phyloP scores from a whole-genome alignment of 2,888 invertebrate genomes.

The Troides helena region DNA sequence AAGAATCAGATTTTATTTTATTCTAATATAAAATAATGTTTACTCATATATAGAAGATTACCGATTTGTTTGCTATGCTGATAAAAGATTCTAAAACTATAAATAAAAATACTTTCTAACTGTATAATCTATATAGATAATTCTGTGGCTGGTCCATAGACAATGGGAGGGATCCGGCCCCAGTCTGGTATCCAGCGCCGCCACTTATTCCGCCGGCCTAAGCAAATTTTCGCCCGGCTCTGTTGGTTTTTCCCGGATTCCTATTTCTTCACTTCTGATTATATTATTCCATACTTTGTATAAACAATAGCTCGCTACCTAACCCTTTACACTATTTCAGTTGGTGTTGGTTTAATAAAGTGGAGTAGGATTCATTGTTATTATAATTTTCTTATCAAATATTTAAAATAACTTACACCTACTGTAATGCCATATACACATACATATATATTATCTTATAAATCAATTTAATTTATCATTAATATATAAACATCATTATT shows the following conservation, averaged over 20 bases:
- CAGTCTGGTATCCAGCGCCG: conserved; percentile 58
- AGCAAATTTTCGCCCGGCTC: conserved; percentile 76
- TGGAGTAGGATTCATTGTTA: conserved; percentile 47
- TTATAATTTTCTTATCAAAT: background rate
- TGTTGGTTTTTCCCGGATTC: conserved; percentile 78
- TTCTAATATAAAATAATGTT: too few species aligned
- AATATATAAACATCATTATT: too few species aligned
- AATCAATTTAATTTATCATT: too few species aligned
- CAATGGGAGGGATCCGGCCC: conserved; percentile 56
- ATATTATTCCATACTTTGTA: conserved; percentile 79
- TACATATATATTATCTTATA: too few species aligned
- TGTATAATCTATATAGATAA: conserved; percentile 43
- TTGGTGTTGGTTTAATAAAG: conserved; percentile 43
- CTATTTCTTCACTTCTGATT: conserved; percentile 80
- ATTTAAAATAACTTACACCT: background rate
- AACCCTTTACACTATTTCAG: conserved; percentile 74
- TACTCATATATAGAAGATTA: too few species aligned
- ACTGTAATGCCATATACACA: too few species aligned
- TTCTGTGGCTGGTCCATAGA: conserved; percentile 47
- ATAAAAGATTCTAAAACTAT: background rate
- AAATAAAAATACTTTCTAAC: conserved; percentile 30
- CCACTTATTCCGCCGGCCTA: conserved; percentile 79
- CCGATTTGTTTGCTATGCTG: background rate
- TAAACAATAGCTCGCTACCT: conserved; percentile 66
- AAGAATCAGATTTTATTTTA: too few species aligned